Percentiles rank a stretch among this genome's conserved stretches.
Conservation (phyloP, 2,113 vertebrate species). For the Crocuta crocuta region DNA sequence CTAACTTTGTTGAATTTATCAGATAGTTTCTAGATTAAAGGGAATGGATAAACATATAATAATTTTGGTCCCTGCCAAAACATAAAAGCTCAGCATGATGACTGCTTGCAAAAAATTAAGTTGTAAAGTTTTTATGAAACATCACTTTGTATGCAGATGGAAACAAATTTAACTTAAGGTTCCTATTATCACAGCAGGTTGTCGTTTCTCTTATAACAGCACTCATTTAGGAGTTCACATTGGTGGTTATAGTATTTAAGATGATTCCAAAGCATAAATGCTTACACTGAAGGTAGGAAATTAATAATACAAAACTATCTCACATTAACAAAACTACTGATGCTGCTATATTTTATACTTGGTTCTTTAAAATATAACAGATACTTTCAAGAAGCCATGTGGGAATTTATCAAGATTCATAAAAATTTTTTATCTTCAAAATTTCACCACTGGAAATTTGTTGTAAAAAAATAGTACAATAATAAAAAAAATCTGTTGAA, state of each 20-base stretch:
- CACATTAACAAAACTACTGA: background rate
- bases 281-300: background rate
- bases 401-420: background rate
- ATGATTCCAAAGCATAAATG: background rate
- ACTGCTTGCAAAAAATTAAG: background rate
- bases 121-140: background rate
- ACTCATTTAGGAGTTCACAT: background rate
- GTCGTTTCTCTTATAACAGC: background rate
- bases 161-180: background rate
- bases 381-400: conserved; percentile 1
- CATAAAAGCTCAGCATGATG: background rate
- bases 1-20: conserved; percentile 1
- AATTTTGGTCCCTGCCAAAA: background rate
- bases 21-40: background rate
- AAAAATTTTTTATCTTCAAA: conserved; percentile 34
- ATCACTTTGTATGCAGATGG: background rate
- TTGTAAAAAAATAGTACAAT: background rate
- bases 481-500: background rate
- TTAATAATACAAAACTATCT: background rate
- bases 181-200: background rate
- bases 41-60: background rate
- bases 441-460: conserved; percentile 3
- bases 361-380: background rate
- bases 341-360: background rate
- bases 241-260: background rate